phyloP scores from a whole-genome alignment of 2,888 invertebrate genomes.

The Pammene fasciana region DNA sequence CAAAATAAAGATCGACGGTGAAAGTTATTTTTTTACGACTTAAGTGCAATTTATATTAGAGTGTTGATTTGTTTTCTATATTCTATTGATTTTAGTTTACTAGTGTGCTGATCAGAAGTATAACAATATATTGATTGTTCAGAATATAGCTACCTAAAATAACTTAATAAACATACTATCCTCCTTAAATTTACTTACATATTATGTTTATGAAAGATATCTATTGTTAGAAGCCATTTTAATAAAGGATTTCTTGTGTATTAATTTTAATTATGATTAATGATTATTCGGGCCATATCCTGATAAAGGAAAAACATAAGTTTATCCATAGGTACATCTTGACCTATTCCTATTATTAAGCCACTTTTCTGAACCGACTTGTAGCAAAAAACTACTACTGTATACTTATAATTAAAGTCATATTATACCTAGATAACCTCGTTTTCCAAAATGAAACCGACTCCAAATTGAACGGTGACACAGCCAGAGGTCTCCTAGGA shows the following conservation, averaged over 20 bases:
- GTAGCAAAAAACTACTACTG: neutral
- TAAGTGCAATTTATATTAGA: slow-evolving; percentile 64
- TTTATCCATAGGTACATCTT: slow-evolving; percentile 1
- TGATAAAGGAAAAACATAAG: slow-evolving; percentile 17
- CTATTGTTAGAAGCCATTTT: slow-evolving; percentile 9
- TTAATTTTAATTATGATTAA: slow-evolving; percentile 30
- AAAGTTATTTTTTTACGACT: slow-evolving; percentile 36
- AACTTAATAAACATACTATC: slow-evolving; percentile 8
- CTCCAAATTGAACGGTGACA: no score
- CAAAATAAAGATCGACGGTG: slow-evolving; percentile 21
- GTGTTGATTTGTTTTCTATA: slow-evolving; percentile 65
- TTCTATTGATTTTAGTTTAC: slow-evolving; percentile 44
- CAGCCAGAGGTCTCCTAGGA: neutral
- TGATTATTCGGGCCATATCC: slow-evolving; percentile 32
- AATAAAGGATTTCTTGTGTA: slow-evolving; percentile 23
- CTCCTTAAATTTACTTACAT: slow-evolving; percentile 8
- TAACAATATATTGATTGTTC: slow-evolving; percentile 36
- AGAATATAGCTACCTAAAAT: slow-evolving; percentile 23
- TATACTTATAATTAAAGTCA: neutral
- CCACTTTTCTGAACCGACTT: neutral
- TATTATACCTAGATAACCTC: neutral
- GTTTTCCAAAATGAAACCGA: neutral
- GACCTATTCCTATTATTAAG: slow-evolving; percentile 1
- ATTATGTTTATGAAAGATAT: slow-evolving; percentile 16
- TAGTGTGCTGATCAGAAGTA: slow-evolving; percentile 31